Evolutionary conservation across 1,140 invertebrate genomes (phyloP).

Genomic region (Rhizoglyphus robini): DNA sequence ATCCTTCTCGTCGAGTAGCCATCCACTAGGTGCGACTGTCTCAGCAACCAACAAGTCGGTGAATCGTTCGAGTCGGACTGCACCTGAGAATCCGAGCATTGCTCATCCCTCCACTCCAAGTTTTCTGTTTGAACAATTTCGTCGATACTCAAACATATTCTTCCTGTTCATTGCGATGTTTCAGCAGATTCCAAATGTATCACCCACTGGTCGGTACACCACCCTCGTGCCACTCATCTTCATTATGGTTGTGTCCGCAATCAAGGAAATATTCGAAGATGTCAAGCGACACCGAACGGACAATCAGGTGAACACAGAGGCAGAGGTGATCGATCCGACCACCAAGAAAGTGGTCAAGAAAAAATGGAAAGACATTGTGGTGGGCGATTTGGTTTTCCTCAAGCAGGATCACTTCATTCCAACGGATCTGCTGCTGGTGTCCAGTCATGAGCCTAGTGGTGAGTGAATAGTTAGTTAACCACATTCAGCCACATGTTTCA

Average conservation of each 20-base stretch:
- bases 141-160: slow-evolving; percentile 90
- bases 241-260: slow-evolving; percentile 77
- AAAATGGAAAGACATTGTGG: slow-evolving; percentile 43
- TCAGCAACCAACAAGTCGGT: too few species aligned
- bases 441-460: slow-evolving; percentile 42
- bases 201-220: slow-evolving; percentile 85
- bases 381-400: slow-evolving; percentile 83
- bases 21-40: too few species aligned
- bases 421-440: slow-evolving; percentile 73
- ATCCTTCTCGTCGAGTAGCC: too few species aligned
- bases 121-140: slow-evolving; percentile 92
- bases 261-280: slow-evolving; percentile 94
- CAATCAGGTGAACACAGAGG: slow-evolving; percentile 72
- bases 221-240: slow-evolving; percentile 85
- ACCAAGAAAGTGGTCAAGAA: slow-evolving; percentile 22
- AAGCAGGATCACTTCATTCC: slow-evolving; percentile 73
- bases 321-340: slow-evolving; percentile 36
- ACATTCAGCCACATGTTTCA: not conserved
- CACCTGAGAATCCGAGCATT: too few species aligned
- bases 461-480: not conserved
- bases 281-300: slow-evolving; percentile 86
- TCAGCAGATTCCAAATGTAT: slow-evolving; percentile 93
- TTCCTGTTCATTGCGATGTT: slow-evolving; percentile 75
- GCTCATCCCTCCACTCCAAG: too few species aligned
- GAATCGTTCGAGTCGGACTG: too few species aligned